Conservation (phyloP, 2,113 vertebrate genomes). For the Hyla sarda region DNA sequence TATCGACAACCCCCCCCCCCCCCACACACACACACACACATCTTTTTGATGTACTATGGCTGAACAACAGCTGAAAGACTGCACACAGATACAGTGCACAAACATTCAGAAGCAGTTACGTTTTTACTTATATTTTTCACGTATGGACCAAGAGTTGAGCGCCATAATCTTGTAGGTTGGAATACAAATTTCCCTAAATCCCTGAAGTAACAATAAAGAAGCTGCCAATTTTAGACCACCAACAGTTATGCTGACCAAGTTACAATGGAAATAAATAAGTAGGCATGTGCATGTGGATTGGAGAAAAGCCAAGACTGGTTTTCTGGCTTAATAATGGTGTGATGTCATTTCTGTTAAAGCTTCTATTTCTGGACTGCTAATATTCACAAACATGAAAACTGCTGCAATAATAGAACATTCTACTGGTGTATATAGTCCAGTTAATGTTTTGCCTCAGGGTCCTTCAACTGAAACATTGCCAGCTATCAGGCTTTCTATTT, state of each 20-base stretch:
- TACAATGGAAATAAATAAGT: not conserved
- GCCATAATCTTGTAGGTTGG: not conserved
- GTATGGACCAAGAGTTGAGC: not conserved
- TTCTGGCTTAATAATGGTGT: not conserved
- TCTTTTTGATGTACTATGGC: no score
- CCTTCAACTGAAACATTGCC: not conserved
- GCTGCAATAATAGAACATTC: not conserved
- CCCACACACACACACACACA: no score
- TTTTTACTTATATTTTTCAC: not conserved
- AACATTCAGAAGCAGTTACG: not conserved
- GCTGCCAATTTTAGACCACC: not conserved
- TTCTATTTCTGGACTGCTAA: not conserved
- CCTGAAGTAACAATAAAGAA: not conserved
- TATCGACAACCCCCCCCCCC: no score
- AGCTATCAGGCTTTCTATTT: not conserved
- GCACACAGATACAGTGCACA: not conserved
- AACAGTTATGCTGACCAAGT: not conserved
- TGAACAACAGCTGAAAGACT: no score
- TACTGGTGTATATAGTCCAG: not conserved
- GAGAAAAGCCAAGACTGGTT: not conserved
- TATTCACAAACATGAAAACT: not conserved
- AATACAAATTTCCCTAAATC: not conserved
- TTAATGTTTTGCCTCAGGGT: not conserved
- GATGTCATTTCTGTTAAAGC: not conserved
- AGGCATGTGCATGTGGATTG: conserved; percentile 19